Base-by-base conservation (phyloP, 23 tunicate genomes). In the Trididemnum clinides region DNA sequence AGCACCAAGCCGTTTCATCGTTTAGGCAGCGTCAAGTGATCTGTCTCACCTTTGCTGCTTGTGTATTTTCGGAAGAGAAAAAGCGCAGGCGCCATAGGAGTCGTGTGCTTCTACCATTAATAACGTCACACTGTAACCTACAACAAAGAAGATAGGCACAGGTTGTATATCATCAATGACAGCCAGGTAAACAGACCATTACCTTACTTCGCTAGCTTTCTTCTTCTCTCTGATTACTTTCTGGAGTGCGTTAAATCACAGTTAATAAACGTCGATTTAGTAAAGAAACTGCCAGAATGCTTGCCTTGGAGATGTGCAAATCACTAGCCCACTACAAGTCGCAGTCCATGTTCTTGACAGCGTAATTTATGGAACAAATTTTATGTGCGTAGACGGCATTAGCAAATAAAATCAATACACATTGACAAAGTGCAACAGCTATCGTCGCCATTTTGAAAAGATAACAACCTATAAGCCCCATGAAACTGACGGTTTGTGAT, bases 211-310 rank as follows among this genome's bases (percentile, higher is more conserved):
- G 80, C 57, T 12, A 20, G 57, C 80, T 36, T 22, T 39, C 57
- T 38, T 28, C 15, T 15, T n/a, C 27, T 33, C 29, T 23, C 21
- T 38, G 75, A 44, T 34, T 34, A 38, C 37, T 74, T 74, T 20
- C 21, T 74, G 7, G 73, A 31, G 33, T 7, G 54, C 34, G 76
- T 31, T 82, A 82, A 82, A 82, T 82, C 86, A 82, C 71, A 82
- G 86, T 82, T 82, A 82, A 82, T 82, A 82, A 82, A 82, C 65
- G 86, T 82, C 86, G 76, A 25, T 2, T 22, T 37, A n/a, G 57
- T 38, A 18, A 44, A 26, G 38, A 38, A 36, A 30, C 80, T 10
- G 57, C 58, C 57, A 6, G 80, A 74, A 3, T 57, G 58, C 31
- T 74, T 20, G 80, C 57, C 80, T 57, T 35, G 57, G 80, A 74